Conservation (phyloP, 2,113 vertebrate species). For the Mus pahari region DNA sequence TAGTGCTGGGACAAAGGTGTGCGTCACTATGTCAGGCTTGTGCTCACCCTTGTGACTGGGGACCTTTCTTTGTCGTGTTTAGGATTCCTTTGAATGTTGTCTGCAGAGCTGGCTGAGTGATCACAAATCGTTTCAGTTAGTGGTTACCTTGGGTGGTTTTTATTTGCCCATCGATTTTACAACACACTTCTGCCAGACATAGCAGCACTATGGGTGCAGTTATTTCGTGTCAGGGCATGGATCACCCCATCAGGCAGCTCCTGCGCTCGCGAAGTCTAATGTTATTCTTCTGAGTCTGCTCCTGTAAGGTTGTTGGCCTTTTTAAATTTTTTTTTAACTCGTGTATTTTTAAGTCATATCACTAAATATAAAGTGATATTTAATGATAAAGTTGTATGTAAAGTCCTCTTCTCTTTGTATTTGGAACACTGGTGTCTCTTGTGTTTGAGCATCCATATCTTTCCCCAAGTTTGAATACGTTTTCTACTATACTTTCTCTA, state of each 20-base stretch:
- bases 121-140: neutral
- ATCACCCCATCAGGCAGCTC: neutral
- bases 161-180: neutral
- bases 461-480: neutral
- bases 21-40: neutral
- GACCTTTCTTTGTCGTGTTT: neutral
- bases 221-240: neutral
- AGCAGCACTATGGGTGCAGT: neutral
- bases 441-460: neutral
- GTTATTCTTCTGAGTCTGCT: neutral
- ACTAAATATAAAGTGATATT: neutral
- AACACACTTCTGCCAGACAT: no score
- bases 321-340: no score
- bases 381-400: neutral
- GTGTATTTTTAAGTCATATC: neutral
- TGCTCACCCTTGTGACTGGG: neutral
- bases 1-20: neutral
- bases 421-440: neutral
- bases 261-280: neutral
- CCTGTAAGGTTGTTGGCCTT: neutral
- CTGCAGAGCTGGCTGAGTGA: neutral
- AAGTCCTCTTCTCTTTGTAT: neutral
- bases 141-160: neutral
- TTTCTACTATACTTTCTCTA: neutral
- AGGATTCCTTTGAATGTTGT: neutral